phyloP scores from a whole-genome alignment of 2,888 invertebrate species.

The Rhogogaster chlorosoma region DNA sequence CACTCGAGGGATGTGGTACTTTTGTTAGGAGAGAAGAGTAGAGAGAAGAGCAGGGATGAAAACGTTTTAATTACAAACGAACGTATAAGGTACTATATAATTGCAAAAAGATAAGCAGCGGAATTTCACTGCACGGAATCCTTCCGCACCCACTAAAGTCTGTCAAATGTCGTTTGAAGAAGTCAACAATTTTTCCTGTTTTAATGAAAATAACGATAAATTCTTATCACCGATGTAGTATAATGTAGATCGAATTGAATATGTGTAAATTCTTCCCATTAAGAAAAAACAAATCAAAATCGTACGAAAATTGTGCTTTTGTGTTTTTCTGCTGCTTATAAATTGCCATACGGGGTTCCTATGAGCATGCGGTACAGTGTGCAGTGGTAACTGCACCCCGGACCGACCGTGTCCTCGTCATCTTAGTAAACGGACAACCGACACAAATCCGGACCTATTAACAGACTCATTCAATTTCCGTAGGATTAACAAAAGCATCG shows the following conservation, averaged over 20 bases:
- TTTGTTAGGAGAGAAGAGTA: slow-evolving; percentile 11
- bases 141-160: background rate
- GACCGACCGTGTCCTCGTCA: slow-evolving; percentile 58
- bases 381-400: background rate
- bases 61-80: slow-evolving; percentile 36
- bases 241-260: background rate
- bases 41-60: background rate
- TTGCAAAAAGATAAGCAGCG: slow-evolving; percentile 26
- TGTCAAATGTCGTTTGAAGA: background rate
- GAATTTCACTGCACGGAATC: background rate
- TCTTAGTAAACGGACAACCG: slow-evolving; percentile 64
- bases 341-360: background rate
- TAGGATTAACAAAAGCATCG: slow-evolving; percentile 69
- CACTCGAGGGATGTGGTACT: slow-evolving; percentile 20
- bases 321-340: background rate
- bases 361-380: slow-evolving; percentile 9
- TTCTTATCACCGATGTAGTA: background rate
- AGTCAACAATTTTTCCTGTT: background rate
- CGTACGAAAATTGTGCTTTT: background rate
- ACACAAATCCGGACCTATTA: slow-evolving; percentile 67
- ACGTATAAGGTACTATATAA: slow-evolving; percentile 23
- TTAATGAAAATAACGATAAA: background rate
- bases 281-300: too few relatives aligned
- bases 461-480: slow-evolving; percentile 70
- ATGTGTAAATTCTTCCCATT: too few relatives aligned